A percentile compares a stretch with the other conserved stretches of the same genome.
These are phyloP conservation scores for Onychomys leucogaster DNA, from an alignment of 2,797 vertebrate species.

Conservation along the genomic window DNA sequence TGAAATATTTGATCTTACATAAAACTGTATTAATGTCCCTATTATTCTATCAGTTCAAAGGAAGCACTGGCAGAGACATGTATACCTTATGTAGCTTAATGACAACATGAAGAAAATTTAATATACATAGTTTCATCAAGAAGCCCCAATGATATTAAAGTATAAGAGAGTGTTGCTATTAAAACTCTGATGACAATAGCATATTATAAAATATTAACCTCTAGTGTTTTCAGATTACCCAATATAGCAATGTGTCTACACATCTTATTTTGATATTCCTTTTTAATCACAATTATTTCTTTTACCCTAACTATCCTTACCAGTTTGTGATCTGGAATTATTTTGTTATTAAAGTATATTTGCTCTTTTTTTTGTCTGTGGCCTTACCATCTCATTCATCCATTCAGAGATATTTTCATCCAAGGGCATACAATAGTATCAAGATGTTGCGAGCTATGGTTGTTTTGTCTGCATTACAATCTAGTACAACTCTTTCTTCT, in stretches of 20 bases:
- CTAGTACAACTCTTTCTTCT: neutral
- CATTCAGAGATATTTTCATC: neutral
- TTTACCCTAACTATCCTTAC: neutral
- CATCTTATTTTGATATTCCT: neutral
- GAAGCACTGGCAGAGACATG: neutral
- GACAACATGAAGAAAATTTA: neutral
- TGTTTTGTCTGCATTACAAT: neutral
- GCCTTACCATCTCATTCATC: too few relatives aligned
- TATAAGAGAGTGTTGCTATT: neutral
- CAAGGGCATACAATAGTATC: neutral
- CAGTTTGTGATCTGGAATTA: neutral
- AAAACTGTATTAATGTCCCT: too few relatives aligned
- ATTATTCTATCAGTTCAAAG: too few relatives aligned
- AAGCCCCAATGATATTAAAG: neutral
- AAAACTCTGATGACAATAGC: neutral
- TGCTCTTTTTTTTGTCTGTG: neutral
- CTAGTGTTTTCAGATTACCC: neutral
- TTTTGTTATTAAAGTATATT: neutral
- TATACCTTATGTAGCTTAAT: neutral
- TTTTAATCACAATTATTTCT: neutral
- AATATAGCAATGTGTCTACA: neutral
- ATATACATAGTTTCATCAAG: neutral
- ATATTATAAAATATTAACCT: neutral
- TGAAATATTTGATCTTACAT: neutral
- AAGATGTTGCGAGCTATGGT: neutral